Evolutionary conservation across 2,113 vertebrate genomes (phyloP), one percentile per base, ranked within the genome.

Genomic region (Neoarius graeffei): DNA sequence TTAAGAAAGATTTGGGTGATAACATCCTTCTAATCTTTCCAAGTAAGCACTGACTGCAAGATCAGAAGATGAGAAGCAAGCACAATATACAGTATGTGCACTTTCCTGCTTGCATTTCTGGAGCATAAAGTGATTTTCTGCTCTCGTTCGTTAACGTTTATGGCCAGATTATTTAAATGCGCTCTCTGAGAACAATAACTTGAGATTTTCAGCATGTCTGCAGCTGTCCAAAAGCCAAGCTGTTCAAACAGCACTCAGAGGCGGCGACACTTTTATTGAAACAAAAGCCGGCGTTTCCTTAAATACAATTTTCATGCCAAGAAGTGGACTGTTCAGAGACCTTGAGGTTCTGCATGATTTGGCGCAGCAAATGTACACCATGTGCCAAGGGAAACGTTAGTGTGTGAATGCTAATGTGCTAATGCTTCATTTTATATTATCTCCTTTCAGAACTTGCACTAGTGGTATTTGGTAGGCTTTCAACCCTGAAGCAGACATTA

Each of bases 281-380:
- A 90, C 82, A 89, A 83, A 88, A 89, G 69, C 67, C 48, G 42
- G 23, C 66, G 19, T 85, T 87, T 88, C 69, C 59, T 90, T 83
- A 60, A 86, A 84, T 52, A 80, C 84, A 57, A 90, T 92, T 81
- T 81, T 42, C 56, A 10, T 9, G 88, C 92, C 93, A 94, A 91
- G 83, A 88, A 85, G 66, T 76, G 0, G 10, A 87, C 62, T 77
- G 81, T 89, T 87, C 42, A 80, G 88, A 93, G 15, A 57, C 89
- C 85, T 50, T 25, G 73, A 86, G 81, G 91, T 90, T 90, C 77
- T 89, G 84, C 81, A 69, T 90, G 67, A 69, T 80, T 81, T 86
- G 80, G 87, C 87, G 62, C 19, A 89, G 35, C 56, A 30, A 54
- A 71, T 56, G 30, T 54, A 25, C 48, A n/a, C 85, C 11, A 62